Evolutionary conservation across 2,113 vertebrate genomes (phyloP), one percentile per base, ranked within the genome.

Genomic region (Chrysochloris asiatica): DNA sequence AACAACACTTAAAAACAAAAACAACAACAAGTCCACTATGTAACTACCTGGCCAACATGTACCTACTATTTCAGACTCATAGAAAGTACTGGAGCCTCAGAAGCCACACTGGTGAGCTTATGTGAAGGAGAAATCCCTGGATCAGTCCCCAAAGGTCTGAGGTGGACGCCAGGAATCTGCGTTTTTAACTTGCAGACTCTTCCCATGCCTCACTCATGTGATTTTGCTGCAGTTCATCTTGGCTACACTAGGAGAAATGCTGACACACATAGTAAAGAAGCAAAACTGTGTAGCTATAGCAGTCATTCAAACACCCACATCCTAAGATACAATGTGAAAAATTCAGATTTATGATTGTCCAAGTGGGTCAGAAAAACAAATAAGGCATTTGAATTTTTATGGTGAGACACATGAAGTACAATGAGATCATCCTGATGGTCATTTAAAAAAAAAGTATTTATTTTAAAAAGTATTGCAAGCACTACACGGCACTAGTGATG

Each of bases 191-290:
- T 50, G 36, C 12, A 14, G 8, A 8, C 30, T 10, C 65, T 86
- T 54, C 48, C 56, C 28, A 14, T 67, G 24, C 50, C 26, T 26
- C 26, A 54, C 61, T 22, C 54, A 6, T 45, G 45, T 83, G 71
- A 41, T 79, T 95, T 83, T 47, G 38, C 56, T 69, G 61, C 2
- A 17, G 88, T 56, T 71, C 75, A 47, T 61, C 28, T 30, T 48
- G 72, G 67, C 4, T 50, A 14, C 33, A 33, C 75, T 81, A 86
- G 89, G 48, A 73, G 56, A 87, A 76, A 82, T 78, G 73, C 84
- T 87, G 84, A 89, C 17, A 0, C 47, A 69, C 33, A 19, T 8
- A 47, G 22, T 73, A 52, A 84, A 88, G 33, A 78, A 43, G 47
- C 80, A 0, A 77, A 82, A 83, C 65, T 41, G 79, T 45, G 16